Evolutionary conservation across 2,113 vertebrate genomes (phyloP).

Genomic region (Panthera leo): DNA sequence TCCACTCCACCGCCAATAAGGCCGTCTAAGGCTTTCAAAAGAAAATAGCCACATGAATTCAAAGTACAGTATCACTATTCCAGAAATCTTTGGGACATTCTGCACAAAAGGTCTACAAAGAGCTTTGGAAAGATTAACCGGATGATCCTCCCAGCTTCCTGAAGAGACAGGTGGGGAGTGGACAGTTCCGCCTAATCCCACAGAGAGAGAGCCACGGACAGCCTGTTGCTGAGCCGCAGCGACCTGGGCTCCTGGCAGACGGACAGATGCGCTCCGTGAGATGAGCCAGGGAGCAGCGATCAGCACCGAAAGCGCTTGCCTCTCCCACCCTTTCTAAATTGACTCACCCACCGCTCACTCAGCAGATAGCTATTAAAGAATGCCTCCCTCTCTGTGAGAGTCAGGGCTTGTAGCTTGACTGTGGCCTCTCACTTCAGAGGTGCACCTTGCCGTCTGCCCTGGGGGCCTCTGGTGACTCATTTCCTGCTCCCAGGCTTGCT

Average conservation of each 20-base stretch:
- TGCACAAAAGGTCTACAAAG: neutral
- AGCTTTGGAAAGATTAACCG: neutral
- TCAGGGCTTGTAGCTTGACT: slow-evolving; percentile 15
- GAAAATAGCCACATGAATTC: neutral
- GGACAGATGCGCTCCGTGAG: neutral
- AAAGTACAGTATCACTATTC: neutral
- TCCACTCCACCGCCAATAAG: neutral
- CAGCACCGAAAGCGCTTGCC: neutral
- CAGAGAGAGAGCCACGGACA: neutral
- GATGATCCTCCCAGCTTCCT: neutral
- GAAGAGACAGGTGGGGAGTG: neutral
- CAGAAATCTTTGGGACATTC: neutral
- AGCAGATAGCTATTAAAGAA: neutral
- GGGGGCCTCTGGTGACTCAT: slow-evolving; percentile 49
- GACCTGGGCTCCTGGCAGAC: neutral
- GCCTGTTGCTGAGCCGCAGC: neutral
- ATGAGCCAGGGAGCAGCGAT: neutral
- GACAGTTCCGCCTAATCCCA: neutral
- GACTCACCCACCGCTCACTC: neutral
- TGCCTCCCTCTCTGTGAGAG: neutral
- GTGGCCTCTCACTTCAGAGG: neutral
- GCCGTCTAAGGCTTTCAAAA: neutral
- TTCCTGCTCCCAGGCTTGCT: slow-evolving; percentile 47
- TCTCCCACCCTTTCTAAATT: neutral
- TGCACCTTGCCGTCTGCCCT: neutral